phyloP scores from a whole-genome alignment of 2,888 invertebrate genomes.

The Elmis aenea region DNA sequence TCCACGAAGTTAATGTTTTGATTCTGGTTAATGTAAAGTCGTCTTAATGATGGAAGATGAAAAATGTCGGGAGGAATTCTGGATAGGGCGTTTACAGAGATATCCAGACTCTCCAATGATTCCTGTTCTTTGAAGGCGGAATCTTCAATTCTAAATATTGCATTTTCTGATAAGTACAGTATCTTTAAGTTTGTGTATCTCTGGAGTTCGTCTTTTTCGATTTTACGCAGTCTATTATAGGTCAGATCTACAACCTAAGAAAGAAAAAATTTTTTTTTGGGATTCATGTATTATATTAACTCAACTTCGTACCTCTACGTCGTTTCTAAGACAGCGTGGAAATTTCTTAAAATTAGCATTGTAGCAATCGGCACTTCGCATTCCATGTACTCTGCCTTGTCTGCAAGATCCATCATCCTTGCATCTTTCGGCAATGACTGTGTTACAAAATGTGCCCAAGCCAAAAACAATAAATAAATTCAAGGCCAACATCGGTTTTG shows the following conservation, averaged over 20 bases:
- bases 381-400: conserved; percentile 25
- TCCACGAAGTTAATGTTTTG: conserved; percentile 38
- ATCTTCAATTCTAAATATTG: conserved; percentile 34
- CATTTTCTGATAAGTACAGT: conserved; percentile 42
- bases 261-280: conserved; percentile 6
- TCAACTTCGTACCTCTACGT: conserved; percentile 37
- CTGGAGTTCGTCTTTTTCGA: conserved; percentile 33
- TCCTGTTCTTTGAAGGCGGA: conserved; percentile 33
- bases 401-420: conserved; percentile 9
- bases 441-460: too few relatives aligned
- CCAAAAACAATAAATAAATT: too few relatives aligned
- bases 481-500: too few relatives aligned
- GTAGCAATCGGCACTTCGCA: conserved; percentile 40
- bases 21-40: conserved; percentile 40
- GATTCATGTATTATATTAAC: too few relatives aligned
- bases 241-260: conserved; percentile 39
- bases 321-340: conserved; percentile 37
- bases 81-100: conserved; percentile 35
- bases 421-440: conserved; percentile 14
- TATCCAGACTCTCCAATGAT: conserved; percentile 35
- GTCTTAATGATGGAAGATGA: conserved; percentile 37
- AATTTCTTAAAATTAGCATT: conserved; percentile 33
- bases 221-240: conserved; percentile 38
- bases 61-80: conserved; percentile 37
- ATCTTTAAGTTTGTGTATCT: conserved; percentile 35